phyloP scores from a whole-genome alignment of 1,140 invertebrate genomes.

The Capitella teleta region DNA sequence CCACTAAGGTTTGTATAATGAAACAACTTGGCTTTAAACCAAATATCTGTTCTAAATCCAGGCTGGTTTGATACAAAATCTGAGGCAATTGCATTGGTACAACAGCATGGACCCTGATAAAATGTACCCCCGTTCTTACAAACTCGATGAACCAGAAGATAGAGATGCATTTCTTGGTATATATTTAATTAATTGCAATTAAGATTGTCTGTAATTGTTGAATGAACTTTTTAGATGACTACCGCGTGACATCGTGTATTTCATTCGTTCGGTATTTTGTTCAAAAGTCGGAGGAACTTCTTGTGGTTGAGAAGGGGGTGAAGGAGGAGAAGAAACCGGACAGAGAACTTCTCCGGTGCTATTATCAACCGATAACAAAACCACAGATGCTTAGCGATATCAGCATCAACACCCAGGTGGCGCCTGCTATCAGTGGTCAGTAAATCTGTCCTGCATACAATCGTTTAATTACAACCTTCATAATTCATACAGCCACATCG shows the following conservation, averaged over 20 bases:
- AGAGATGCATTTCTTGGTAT: slow-evolving; percentile 59
- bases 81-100: slow-evolving; percentile 74
- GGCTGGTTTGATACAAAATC: slow-evolving; percentile 54
- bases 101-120: slow-evolving; percentile 63
- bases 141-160: slow-evolving; percentile 55
- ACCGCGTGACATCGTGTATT: slow-evolving; percentile 69
- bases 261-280: slow-evolving; percentile 62
- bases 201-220: not conserved
- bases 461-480: too few relatives aligned
- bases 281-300: slow-evolving; percentile 33
- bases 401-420: too few relatives aligned
- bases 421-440: too few relatives aligned
- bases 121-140: slow-evolving; percentile 68
- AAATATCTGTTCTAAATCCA: not conserved
- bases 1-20: slow-evolving; percentile 57
- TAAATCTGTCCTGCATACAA: too few relatives aligned
- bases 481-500: too few relatives aligned
- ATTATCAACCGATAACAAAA: too few relatives aligned
- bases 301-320: too few relatives aligned
- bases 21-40: not conserved
- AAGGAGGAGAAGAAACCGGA: too few relatives aligned
- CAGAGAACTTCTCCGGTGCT: too few relatives aligned
- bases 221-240: slow-evolving; percentile 52
- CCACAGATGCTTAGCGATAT: too few relatives aligned
- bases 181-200: not conserved